These are phyloP conservation scores for Lucifuga dentata DNA, from an alignment of 2,113 vertebrate genomes.

Conservation along the genomic window DNA sequence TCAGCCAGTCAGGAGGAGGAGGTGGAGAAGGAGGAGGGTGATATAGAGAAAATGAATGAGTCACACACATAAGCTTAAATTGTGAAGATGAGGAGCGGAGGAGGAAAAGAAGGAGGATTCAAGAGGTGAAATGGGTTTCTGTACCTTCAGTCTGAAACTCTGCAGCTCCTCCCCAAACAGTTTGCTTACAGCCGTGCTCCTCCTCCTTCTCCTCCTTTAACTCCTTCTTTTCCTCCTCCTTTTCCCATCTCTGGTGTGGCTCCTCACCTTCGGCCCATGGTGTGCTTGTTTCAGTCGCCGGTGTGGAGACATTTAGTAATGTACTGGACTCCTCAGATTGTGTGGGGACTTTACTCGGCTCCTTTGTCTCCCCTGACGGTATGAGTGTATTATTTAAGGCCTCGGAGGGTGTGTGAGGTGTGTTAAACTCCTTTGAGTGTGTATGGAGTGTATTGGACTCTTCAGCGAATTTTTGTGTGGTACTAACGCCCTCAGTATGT, in stretches of 20 bases:
- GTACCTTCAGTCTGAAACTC: slow-evolving; percentile 64
- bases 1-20: neutral
- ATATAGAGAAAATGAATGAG: slow-evolving; percentile 9
- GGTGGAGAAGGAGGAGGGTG: slow-evolving; percentile 21
- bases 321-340: neutral
- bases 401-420: neutral
- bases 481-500: neutral
- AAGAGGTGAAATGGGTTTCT: slow-evolving; percentile 38
- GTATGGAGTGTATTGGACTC: neutral
- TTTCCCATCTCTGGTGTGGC: neutral
- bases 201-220: neutral
- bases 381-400: neutral
- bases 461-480: neutral
- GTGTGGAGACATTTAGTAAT: neutral
- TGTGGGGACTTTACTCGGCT: neutral
- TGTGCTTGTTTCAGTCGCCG: no score
- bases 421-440: rapidly evolving
- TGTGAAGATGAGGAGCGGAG: slow-evolving; percentile 24
- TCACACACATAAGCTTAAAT: slow-evolving; percentile 7
- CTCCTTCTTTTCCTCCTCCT: neutral
- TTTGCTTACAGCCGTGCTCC: slow-evolving; percentile 1
- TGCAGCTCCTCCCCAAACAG: slow-evolving; percentile 41
- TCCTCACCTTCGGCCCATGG: neutral
- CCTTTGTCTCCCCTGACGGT: neutral
- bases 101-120: neutral